Conservation (phyloP, 2,797 vertebrate genomes). For the Premnoplex brunnescens region DNA sequence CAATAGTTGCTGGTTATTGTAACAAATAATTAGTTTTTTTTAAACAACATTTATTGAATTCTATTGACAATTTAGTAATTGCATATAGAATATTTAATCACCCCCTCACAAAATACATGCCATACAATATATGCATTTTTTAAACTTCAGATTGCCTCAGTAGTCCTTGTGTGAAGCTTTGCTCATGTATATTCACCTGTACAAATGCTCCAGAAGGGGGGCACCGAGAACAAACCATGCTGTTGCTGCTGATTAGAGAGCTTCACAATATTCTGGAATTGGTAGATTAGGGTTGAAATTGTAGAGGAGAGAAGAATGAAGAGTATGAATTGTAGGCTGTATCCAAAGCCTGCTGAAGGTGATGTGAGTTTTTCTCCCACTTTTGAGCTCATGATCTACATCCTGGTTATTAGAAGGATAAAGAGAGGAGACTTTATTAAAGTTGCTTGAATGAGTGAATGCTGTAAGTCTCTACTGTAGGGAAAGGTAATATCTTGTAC, state of each 20-base stretch:
- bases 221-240: not conserved
- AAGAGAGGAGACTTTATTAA: not conserved
- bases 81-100: constrained; percentile 58
- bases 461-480: not conserved
- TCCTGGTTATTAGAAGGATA: not conserved
- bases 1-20: constrained; percentile 75
- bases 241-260: not conserved
- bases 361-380: not conserved
- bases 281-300: not conserved
- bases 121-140: constrained; percentile 7
- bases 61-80: constrained; percentile 75
- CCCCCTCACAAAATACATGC: constrained; percentile 13
- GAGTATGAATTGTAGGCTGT: not conserved
- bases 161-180: not conserved
- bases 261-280: not conserved
- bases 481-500: not conserved
- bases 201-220: not conserved
- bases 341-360: not conserved
- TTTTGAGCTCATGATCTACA: not conserved
- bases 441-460: not conserved
- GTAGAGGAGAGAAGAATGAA: not conserved
- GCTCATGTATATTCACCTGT: not conserved
- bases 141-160: constrained; percentile 2
- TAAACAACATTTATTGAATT: constrained; percentile 77
- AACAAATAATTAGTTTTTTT: constrained; percentile 81